Evolutionary conservation across 2,797 vertebrate species (phyloP).

Genomic region (Siniperca obscura): DNA sequence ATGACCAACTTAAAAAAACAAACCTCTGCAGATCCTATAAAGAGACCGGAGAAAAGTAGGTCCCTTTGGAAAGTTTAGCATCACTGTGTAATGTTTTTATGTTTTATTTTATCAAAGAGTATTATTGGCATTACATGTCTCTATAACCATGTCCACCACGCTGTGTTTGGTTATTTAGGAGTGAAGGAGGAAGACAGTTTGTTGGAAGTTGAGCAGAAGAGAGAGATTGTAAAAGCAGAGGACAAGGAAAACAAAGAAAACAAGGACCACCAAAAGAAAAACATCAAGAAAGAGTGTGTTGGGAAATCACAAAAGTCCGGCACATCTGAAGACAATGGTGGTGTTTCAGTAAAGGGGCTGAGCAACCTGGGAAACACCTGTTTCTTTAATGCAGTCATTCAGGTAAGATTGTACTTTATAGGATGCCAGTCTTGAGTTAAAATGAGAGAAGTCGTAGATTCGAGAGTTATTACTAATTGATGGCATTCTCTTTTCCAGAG

Average conservation of each 20-base stretch:
- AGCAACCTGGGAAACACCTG: constrained; percentile 98
- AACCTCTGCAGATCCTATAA: constrained; percentile 61
- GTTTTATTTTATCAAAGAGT: background rate
- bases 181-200: constrained; percentile 59
- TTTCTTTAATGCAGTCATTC: constrained; percentile 98
- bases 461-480: background rate
- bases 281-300: constrained; percentile 75
- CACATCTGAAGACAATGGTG: constrained; percentile 18
- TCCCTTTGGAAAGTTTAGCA: constrained; percentile 7
- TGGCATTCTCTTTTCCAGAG: constrained; percentile 81
- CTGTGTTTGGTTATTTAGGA: constrained; percentile 50
- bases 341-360: constrained; percentile 89
- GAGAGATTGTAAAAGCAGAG: constrained; percentile 40
- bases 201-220: constrained; percentile 52
- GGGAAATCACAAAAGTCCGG: constrained; percentile 71
- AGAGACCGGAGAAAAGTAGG: constrained; percentile 84
- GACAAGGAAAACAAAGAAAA: constrained; percentile 86
- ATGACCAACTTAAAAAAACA: constrained; percentile 90
- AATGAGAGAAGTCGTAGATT: background rate
- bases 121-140: background rate
- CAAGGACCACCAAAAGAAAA: constrained; percentile 83
- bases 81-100: background rate
- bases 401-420: constrained; percentile 83
- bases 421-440: background rate
- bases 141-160: background rate